Evolutionary conservation across 2,113 vertebrate genomes (phyloP).

Genomic region (Ictidomys tridecemlineatus): DNA sequence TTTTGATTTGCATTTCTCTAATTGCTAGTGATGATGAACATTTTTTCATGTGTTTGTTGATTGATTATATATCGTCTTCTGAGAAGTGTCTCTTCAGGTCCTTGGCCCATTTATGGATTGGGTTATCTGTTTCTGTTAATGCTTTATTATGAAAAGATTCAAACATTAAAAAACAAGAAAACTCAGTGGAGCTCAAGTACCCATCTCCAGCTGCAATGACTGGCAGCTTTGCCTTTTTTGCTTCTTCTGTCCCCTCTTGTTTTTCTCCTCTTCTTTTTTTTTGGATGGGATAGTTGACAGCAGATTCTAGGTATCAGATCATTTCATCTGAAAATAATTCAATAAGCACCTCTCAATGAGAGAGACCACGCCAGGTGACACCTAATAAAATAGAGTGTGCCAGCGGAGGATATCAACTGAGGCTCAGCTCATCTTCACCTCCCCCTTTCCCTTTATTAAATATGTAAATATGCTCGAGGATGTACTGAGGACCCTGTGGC

Average conservation of each 20-base stretch:
- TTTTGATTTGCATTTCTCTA: too few species aligned
- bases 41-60: too few species aligned
- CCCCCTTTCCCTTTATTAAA: not conserved
- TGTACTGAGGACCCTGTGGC: not conserved
- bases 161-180: conserved; percentile 5
- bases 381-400: not conserved
- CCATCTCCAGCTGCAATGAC: not conserved
- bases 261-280: not conserved
- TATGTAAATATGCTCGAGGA: not conserved
- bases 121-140: not conserved
- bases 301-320: not conserved
- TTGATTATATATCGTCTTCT: too few species aligned
- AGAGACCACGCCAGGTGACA: not conserved
- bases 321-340: not conserved
- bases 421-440: not conserved
- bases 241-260: not conserved
- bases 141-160: conserved; percentile 18
- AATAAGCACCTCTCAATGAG: not conserved
- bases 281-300: not conserved
- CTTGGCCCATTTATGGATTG: too few species aligned
- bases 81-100: too few species aligned
- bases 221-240: not conserved
- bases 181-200: not conserved
- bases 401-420: not conserved
- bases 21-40: too few species aligned